Conservation (phyloP, 2,888 invertebrate species). For the Catocala fraxini region DNA sequence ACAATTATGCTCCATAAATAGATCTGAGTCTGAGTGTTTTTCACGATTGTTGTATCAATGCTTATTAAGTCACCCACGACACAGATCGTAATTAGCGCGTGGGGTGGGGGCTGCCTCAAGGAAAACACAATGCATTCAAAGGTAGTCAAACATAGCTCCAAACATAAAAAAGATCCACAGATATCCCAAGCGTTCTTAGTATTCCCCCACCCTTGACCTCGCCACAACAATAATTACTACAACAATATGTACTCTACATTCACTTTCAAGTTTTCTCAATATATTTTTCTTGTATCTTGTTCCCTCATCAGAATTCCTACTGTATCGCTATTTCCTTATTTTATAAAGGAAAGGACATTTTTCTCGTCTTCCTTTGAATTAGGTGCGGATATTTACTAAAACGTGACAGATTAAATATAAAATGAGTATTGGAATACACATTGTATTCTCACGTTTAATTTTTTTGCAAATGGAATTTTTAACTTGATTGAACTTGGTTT, state of each 20-base stretch:
- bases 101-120: too few relatives aligned
- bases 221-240: neutral
- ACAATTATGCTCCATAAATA: too few relatives aligned
- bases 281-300: constrained; percentile 12
- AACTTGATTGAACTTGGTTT: neutral
- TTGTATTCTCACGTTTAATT: neutral
- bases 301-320: constrained; percentile 18
- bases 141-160: too few relatives aligned
- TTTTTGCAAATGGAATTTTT: neutral
- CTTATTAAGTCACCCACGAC: too few relatives aligned
- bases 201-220: neutral
- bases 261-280: constrained; percentile 2
- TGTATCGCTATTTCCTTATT: constrained; percentile 14
- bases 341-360: constrained; percentile 14
- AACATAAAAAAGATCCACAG: too few relatives aligned
- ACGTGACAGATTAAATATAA: constrained; percentile 1
- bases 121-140: too few relatives aligned
- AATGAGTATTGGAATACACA: neutral
- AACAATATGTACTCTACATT: neutral
- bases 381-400: constrained; percentile 18
- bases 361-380: neutral
- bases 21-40: too few relatives aligned
- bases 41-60: too few relatives aligned
- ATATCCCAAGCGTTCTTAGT: too few relatives aligned
- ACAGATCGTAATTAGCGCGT: too few relatives aligned